Percentiles rank a stretch among this genome's conserved stretches.
These are phyloP conservation scores for Chironomus tentans DNA, from an alignment of 2,888 invertebrate genomes.

Conservation along the genomic window DNA sequence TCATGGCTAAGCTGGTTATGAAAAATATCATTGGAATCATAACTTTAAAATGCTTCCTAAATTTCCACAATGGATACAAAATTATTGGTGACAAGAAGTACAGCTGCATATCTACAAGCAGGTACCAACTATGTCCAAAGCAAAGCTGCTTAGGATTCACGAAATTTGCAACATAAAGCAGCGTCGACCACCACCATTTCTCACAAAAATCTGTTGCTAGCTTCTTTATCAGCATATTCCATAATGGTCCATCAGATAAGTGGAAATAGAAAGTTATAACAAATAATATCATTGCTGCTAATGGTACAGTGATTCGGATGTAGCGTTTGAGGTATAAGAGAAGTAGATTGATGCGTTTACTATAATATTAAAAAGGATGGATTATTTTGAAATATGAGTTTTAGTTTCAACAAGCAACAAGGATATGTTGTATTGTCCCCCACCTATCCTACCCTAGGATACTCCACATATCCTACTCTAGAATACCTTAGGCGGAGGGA, in stretches of 20 bases:
- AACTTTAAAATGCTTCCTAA: neutral
- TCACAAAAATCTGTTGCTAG: constrained; percentile 34
- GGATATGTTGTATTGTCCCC: no score
- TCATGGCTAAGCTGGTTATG: neutral
- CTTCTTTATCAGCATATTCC: constrained; percentile 33
- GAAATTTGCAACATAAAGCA: constrained; percentile 46
- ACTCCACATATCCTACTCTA: no score
- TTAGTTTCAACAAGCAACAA: no score
- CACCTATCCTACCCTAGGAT: no score
- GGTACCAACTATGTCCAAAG: constrained; percentile 49
- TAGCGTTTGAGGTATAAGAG: constrained; percentile 42
- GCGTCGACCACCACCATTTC: constrained; percentile 44
- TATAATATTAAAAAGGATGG: neutral
- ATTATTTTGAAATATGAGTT: no score
- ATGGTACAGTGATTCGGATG: constrained; percentile 47
- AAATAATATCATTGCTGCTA: constrained; percentile 45
- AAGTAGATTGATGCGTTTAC: constrained; percentile 38
- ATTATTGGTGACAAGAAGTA: constrained; percentile 48
- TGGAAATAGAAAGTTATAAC: constrained; percentile 43
- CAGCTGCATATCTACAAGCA: constrained; percentile 51
- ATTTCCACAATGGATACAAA: constrained; percentile 40
- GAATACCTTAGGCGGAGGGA: no score
- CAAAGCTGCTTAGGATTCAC: constrained; percentile 38
- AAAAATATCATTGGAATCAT: neutral
- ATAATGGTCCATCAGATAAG: constrained; percentile 47